Base-by-base conservation (phyloP, 2,888 invertebrate species). In the Rhingia campestris region DNA sequence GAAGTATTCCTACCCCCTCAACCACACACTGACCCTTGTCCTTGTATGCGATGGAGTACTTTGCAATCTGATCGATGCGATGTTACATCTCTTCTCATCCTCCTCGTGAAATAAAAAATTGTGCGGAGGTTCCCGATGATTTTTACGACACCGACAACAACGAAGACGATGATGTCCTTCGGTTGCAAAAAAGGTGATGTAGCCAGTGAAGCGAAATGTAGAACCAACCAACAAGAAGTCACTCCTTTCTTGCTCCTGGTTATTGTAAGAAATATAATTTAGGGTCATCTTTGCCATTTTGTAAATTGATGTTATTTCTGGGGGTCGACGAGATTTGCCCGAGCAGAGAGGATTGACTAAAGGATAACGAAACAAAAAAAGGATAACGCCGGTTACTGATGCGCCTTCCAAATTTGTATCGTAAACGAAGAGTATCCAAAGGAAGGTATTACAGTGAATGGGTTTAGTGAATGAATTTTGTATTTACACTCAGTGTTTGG, bases 221-320 rank as follows among this genome's bases (percentile, higher is more conserved):
- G 37, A 63, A 22, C 76, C 51, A 72, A 67, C 66, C 66, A 64
- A 82, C 77, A 77, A 53, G 77, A 63, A 69, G 73, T 77, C 37
- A 58, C 59, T 81, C 39, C 41, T 54, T 43, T 45, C 22, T 12
- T n/a, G 7, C 9, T 37, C 58, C 12, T 43, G 75, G 75, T 75
- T 75, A 67, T 67, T 72, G 72, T 77, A 69, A 82, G 73, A 77
- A 82, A 82, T 73, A 77, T 82, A 77, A 82, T 82, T 82, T 82
- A 77, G 82, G 82, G 82, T 82, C 82, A 82, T 82, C 77, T 82
- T 67, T 82, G 77, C 67, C 63, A 82, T 82, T 82, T 82, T 73
- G 77, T 77, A 82, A 82, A 82, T 82, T 82, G 82, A 82, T 82
- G 82, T 82, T 82, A 73, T 82, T 82, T 73, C 67, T 67, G 33